These are phyloP conservation scores for Neopelma chrysocephalum DNA, from an alignment of 2,797 vertebrate species.

Conservation along the genomic window DNA sequence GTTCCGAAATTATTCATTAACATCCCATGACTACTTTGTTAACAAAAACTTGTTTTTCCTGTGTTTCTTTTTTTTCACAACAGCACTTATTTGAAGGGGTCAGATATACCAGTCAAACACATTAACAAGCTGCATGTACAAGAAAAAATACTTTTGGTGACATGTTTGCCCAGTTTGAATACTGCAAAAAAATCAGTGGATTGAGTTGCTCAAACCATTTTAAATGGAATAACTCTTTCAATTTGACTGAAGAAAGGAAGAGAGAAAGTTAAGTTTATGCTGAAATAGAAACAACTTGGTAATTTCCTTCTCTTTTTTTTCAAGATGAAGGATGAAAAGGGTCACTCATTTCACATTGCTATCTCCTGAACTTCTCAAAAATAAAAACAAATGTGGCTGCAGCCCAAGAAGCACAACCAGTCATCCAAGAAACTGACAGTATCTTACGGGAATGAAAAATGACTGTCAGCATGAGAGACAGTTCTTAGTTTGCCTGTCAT, in stretches of 20 bases:
- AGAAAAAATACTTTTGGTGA: neutral
- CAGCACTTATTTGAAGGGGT: neutral
- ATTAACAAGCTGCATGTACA: neutral
- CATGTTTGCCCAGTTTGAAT: neutral
- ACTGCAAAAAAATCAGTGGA: neutral
- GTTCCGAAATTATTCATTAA: neutral
- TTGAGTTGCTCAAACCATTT: neutral
- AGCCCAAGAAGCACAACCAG: neutral
- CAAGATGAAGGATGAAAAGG: slow-evolving; percentile 30
- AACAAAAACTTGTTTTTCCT: neutral
- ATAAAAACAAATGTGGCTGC: neutral
- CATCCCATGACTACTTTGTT: neutral
- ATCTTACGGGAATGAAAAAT: slow-evolving; percentile 45
- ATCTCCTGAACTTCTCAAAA: slow-evolving; percentile 18
- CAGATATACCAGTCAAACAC: neutral
- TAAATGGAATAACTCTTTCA: neutral
- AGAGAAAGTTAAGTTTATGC: neutral
- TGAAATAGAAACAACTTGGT: neutral
- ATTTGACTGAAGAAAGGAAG: neutral
- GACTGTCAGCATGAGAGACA: slow-evolving; percentile 46
- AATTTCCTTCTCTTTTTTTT: neutral
- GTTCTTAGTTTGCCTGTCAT: slow-evolving; percentile 39
- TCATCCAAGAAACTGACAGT: slow-evolving; percentile 34
- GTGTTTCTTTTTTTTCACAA: neutral
- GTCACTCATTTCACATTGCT: neutral